These are phyloP conservation scores for Muntiacus reevesi DNA, from an alignment of 2,113 vertebrate species.

Conservation along the genomic window DNA sequence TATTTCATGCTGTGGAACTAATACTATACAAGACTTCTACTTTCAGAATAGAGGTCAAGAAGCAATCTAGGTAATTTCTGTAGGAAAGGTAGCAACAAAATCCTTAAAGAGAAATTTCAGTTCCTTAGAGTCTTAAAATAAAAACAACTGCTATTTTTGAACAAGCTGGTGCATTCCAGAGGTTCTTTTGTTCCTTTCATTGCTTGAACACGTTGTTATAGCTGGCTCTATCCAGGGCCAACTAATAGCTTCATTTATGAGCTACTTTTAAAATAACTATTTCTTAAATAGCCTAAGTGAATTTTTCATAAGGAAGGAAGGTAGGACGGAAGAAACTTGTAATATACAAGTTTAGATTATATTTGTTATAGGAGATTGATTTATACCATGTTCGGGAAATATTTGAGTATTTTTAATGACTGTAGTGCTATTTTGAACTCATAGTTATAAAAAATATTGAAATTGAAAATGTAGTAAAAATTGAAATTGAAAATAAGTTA, in stretches of 20 bases:
- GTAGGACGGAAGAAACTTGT: background rate
- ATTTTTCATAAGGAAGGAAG: background rate
- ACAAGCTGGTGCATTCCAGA: conserved; percentile 40
- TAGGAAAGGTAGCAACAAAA: conserved; percentile 26
- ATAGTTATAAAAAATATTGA: conserved; percentile 15
- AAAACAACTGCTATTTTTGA: conserved; percentile 14
- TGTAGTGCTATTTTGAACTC: background rate
- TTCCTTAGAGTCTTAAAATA: background rate
- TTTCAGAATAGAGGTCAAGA: background rate
- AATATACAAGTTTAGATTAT: background rate
- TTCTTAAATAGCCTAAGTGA: conserved; percentile 14
- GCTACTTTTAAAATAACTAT: background rate
- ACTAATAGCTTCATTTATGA: conserved; percentile 17
- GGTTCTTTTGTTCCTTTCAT: conserved; percentile 50
- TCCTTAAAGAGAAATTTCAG: conserved; percentile 16
- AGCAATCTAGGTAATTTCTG: conserved; percentile 29
- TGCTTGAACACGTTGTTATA: conserved; percentile 19
- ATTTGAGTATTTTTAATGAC: background rate
- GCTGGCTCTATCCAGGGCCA: background rate
- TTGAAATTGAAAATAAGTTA: conserved; percentile 10
- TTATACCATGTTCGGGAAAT: background rate
- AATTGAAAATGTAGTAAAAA: conserved; percentile 21
- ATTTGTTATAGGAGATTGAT: conserved; percentile 1
- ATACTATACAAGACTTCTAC: background rate
- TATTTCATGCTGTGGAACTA: background rate